These are phyloP conservation scores for Morpho deidamia DNA, from an alignment of 2,888 invertebrate genomes.

Conservation along the genomic window DNA sequence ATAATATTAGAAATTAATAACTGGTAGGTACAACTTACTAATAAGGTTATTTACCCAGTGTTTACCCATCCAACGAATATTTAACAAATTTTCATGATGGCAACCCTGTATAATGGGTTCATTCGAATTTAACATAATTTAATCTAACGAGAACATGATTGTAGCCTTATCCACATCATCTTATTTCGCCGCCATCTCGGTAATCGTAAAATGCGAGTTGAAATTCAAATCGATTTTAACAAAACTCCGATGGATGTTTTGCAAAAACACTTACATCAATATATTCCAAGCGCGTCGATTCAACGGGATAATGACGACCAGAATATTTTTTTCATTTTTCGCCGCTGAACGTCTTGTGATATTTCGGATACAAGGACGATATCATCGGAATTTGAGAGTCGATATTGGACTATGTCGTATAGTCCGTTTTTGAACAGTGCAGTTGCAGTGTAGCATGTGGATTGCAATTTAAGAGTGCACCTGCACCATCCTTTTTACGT, in stretches of 20 bases:
- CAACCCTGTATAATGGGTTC: not conserved
- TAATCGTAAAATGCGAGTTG: slow-evolving; percentile 13
- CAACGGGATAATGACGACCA: slow-evolving; percentile 43
- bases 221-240: slow-evolving; percentile 12
- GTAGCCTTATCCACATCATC: slow-evolving; percentile 18
- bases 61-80: too few species aligned
- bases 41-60: too few species aligned
- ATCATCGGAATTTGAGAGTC: slow-evolving; percentile 47
- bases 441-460: too few species aligned
- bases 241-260: slow-evolving; percentile 24
- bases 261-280: slow-evolving; percentile 38
- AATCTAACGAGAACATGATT: slow-evolving; percentile 17
- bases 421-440: too few species aligned
- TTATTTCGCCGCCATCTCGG: slow-evolving; percentile 18
- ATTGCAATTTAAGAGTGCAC: too few species aligned
- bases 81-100: too few species aligned
- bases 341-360: slow-evolving; percentile 45
- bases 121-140: slow-evolving; percentile 17
- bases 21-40: too few species aligned
- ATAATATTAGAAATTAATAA: too few species aligned
- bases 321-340: slow-evolving; percentile 37
- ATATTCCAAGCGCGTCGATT: slow-evolving; percentile 42
- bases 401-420: slow-evolving; percentile 26
- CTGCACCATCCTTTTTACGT: too few species aligned
- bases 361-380: slow-evolving; percentile 36